Conservation (phyloP, 2,888 invertebrate species). For the Protodeltote pygarga region DNA sequence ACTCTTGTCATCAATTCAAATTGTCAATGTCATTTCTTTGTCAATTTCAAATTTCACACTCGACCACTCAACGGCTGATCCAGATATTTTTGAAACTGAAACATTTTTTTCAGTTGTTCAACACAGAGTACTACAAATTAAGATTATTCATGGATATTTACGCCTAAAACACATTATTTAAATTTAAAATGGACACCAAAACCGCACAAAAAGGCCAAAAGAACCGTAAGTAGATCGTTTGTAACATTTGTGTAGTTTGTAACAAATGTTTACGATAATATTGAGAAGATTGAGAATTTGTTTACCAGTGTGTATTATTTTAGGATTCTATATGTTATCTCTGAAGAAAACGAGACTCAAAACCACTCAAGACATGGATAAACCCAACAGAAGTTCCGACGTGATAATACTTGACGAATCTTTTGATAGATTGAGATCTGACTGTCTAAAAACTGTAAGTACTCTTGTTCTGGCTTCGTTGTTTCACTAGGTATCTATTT, state of each 20-base stretch:
- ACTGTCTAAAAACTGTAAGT: slow-evolving; percentile 68
- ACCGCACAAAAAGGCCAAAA: slow-evolving; percentile 55
- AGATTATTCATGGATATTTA: slow-evolving; percentile 14
- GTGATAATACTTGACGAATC: slow-evolving; percentile 76
- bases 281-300: not conserved
- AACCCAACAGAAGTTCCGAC: slow-evolving; percentile 66
- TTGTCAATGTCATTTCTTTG: too few relatives aligned
- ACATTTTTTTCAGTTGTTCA: too few relatives aligned
- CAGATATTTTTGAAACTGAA: too few relatives aligned
- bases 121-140: too few relatives aligned
- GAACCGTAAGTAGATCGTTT: slow-evolving; percentile 67
- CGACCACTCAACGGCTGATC: not conserved
- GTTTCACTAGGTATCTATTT: too few relatives aligned
- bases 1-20: too few relatives aligned
- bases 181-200: slow-evolving; percentile 60
- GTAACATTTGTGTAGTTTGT: not conserved
- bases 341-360: slow-evolving; percentile 73
- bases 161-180: slow-evolving; percentile 3
- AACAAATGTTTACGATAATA: too few relatives aligned
- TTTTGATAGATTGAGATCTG: slow-evolving; percentile 67
- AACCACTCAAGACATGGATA: slow-evolving; percentile 53
- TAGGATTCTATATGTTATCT: slow-evolving; percentile 74
- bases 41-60: not conserved
- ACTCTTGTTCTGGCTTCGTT: too few relatives aligned
- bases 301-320: slow-evolving; percentile 37